Base-by-base conservation (phyloP, 2,888 invertebrate species). In the Tigriopus californicus region DNA sequence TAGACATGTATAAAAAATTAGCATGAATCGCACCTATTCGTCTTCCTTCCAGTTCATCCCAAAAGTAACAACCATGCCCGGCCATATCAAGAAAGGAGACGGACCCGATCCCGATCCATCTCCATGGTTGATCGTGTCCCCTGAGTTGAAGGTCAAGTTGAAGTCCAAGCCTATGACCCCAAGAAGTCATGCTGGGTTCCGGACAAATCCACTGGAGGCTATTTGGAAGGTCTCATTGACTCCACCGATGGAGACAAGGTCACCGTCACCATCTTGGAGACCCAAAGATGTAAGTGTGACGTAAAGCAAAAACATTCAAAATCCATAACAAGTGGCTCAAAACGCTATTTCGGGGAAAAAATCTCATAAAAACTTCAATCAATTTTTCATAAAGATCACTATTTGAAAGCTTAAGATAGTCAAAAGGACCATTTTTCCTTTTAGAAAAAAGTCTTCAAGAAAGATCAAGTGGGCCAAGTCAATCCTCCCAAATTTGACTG, bases 401-500 rank as follows among this genome's bases (percentile, higher is more conserved):
- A 8, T 5, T 33, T 33, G 33, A 33, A 33, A n/a, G n/a, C n/a
- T n/a, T n/a, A n/a, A n/a, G n/a, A n/a, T n/a, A n/a, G n/a, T n/a
- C n/a, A n/a, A n/a, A n/a, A n/a, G n/a, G n/a, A n/a, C n/a, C n/a
- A n/a, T 33, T 33, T 5, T 33, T 33, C 33, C 33, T 33, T 33
- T 33, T 33, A 87, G 86, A 82, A 81, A 69, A 85, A 80, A 77
- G 79, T 79, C 67, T 75, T 85, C 73, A 86, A 84, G 77, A 87
- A 86, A 80, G 88, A 90, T 65, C 78, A 80, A 69, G 75, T 89
- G 67, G 79, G 81, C 66, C 92, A 89, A 83, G 87, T 89, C 69
- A 94, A 94, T 76, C 92, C 94, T 67, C 92, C 94, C 73, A 95
- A 95, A 80, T 95, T 88, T 80, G 94, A 94, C 79, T 94, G 92